Evolutionary conservation across 2,797 vertebrate species (phyloP).

Genomic region (Semotilus atromaculatus): DNA sequence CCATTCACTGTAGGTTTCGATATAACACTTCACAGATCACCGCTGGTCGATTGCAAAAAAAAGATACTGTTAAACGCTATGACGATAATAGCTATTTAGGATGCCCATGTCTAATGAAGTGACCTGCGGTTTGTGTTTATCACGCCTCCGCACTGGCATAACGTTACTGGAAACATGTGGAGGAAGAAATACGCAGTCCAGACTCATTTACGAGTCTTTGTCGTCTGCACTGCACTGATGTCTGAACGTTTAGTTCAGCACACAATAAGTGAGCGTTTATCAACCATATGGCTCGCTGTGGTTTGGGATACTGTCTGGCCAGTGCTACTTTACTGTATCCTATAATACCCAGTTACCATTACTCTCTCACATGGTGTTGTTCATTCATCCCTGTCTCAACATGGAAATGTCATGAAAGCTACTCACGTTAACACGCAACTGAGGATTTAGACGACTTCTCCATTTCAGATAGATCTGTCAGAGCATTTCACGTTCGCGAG

Average conservation of each 20-base stretch:
- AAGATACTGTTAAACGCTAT: neutral
- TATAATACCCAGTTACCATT: neutral
- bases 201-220: neutral
- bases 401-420: neutral
- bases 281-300: constrained; percentile 9
- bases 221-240: neutral
- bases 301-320: constrained; percentile 9
- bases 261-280: neutral
- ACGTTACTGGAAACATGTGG: constrained; percentile 4
- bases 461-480: too few relatives aligned
- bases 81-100: neutral
- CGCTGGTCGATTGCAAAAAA: neutral
- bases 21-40: neutral
- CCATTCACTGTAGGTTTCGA: neutral
- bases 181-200: constrained; percentile 18
- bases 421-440: constrained; percentile 32
- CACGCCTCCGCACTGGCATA: neutral
- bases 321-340: neutral
- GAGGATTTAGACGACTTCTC: neutral
- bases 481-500: neutral
- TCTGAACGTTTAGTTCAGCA: neutral
- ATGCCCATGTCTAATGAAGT: neutral
- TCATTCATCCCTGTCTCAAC: neutral
- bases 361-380: neutral
- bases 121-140: neutral